phyloP scores from a whole-genome alignment of 2,797 vertebrate genomes.

The Chromobotia macracanthus region DNA sequence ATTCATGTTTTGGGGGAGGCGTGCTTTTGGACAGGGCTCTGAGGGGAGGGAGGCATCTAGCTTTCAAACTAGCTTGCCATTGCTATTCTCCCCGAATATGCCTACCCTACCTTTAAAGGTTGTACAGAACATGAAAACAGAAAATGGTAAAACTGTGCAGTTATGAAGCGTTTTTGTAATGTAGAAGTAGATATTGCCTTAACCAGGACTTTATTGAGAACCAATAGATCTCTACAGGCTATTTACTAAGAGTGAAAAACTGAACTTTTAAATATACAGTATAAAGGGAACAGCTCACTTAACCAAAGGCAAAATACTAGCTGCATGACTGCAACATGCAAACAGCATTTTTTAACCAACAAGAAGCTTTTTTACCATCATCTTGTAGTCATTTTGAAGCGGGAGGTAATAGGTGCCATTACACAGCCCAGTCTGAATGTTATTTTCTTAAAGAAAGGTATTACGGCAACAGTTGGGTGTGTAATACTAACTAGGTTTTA shows the following conservation, averaged over 20 bases:
- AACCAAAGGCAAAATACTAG: not conserved
- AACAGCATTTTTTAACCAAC: not conserved
- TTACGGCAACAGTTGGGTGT: slow-evolving; percentile 60
- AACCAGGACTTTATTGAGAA: too few relatives aligned
- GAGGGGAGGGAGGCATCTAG: too few relatives aligned
- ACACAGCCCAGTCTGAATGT: not conserved
- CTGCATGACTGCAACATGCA: slow-evolving; percentile 31
- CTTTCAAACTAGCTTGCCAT: too few relatives aligned
- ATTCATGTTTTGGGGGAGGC: too few relatives aligned
- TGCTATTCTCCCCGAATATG: too few relatives aligned
- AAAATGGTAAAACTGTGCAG: not conserved
- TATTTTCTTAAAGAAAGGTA: slow-evolving; percentile 52
- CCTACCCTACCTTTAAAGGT: too few relatives aligned
- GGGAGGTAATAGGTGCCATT: slow-evolving; percentile 38
- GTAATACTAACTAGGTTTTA: slow-evolving; percentile 66
- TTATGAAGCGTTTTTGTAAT: not conserved
- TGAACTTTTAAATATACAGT: too few relatives aligned
- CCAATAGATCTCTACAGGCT: too few relatives aligned
- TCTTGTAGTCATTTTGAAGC: slow-evolving; percentile 33
- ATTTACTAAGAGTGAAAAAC: too few relatives aligned
- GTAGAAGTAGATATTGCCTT: not conserved
- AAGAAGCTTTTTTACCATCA: slow-evolving; percentile 25
- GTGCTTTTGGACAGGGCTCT: too few relatives aligned
- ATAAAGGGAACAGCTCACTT: too few relatives aligned
- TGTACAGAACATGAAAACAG: too few relatives aligned